Conservation (phyloP, 2,888 invertebrate genomes). For the Theristus sp. region DNA sequence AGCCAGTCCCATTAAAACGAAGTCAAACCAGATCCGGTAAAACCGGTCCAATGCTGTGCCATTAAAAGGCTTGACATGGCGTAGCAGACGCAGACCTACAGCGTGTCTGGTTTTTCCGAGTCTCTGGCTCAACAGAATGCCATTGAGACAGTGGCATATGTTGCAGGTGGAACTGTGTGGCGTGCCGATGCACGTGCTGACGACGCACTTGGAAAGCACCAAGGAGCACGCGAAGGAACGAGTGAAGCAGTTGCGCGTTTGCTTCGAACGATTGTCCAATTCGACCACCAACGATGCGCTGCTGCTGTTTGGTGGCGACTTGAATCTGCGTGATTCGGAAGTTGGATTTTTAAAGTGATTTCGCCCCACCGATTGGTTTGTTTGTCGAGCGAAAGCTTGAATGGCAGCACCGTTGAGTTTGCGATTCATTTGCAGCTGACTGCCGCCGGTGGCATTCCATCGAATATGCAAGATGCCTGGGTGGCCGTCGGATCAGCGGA, state of each 20-base stretch:
- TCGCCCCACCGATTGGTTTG: no score
- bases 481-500: conserved; percentile 35
- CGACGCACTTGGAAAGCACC: conserved; percentile 41
- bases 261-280: background rate
- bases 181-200: conserved; percentile 31
- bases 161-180: no score
- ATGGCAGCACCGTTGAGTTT: no score
- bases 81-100: no score
- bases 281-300: conserved; percentile 17
- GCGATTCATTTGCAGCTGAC: conserved; percentile 28
- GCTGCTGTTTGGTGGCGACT: conserved; percentile 40
- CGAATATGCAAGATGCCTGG: conserved; percentile 31
- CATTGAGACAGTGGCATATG: no score
- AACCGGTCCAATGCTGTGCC: no score
- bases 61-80: no score
- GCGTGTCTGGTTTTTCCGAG: no score
- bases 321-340: conserved; percentile 41
- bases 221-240: conserved; percentile 32
- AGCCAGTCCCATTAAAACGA: no score
- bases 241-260: conserved; percentile 26
- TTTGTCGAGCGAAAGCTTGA: no score
- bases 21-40: no score
- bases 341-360: conserved; percentile 19
- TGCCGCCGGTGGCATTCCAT: conserved; percentile 31
- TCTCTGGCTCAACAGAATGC: no score